Evolutionary conservation across 2,888 invertebrate species (phyloP).

Genomic region (Pherbina coryleti): DNA sequence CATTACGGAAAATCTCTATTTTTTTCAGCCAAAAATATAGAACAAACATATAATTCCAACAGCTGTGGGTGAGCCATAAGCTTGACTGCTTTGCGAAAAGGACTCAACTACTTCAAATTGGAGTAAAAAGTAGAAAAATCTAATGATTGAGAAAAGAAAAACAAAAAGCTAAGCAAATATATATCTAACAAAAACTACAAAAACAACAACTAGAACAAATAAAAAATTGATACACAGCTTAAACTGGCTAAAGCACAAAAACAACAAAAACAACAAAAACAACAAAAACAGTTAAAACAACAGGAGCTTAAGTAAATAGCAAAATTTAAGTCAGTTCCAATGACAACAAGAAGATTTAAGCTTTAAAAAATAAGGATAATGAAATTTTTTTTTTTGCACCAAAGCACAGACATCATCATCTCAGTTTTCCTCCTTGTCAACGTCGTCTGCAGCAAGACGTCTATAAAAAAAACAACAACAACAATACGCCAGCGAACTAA

Average conservation of each 20-base stretch:
- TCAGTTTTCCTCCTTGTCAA: too few species aligned
- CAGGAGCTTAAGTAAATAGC: too few species aligned
- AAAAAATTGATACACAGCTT: background rate
- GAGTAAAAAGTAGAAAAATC: background rate
- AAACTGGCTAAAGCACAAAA: too few species aligned
- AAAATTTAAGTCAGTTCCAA: too few species aligned
- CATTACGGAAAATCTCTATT: background rate
- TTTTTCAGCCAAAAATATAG: background rate
- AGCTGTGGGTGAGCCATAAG: conserved; percentile 4
- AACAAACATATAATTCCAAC: background rate
- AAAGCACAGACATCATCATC: too few species aligned
- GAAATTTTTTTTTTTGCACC: too few species aligned
- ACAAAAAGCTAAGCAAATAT: background rate
- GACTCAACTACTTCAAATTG: background rate
- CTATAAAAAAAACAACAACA: too few species aligned
- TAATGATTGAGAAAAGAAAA: background rate
- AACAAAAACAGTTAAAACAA: too few species aligned
- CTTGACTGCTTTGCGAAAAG: background rate
- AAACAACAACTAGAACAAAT: background rate
- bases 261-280: too few species aligned
- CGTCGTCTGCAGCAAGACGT: too few species aligned
- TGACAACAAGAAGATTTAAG: too few species aligned
- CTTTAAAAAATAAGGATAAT: too few species aligned
- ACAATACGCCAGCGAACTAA: background rate
- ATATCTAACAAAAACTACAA: background rate